Conservation (phyloP, 2,888 invertebrate species). For the Pammene aurita region DNA sequence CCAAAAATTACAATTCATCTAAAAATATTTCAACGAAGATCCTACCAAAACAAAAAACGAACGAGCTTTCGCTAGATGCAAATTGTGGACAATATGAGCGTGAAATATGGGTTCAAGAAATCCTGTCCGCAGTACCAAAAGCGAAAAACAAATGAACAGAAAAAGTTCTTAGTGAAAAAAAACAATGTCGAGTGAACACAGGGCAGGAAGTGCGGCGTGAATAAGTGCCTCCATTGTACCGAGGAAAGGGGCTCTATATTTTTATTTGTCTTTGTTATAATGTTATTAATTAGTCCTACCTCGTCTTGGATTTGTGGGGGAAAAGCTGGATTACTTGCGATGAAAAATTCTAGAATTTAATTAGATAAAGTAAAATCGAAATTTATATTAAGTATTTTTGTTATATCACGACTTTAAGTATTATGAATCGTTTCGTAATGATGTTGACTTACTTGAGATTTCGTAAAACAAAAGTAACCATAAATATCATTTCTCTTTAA, state of each 20-base stretch:
- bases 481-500: too few species aligned
- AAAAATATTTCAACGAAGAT: conserved; percentile 35
- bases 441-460: too few species aligned
- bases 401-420: too few species aligned
- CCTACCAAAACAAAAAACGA: conserved; percentile 35
- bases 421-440: too few species aligned
- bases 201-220: conserved; percentile 78
- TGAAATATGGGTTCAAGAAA: conserved; percentile 83
- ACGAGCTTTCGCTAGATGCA: conserved; percentile 53
- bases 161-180: conserved; percentile 65
- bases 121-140: conserved; percentile 73
- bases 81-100: conserved; percentile 79
- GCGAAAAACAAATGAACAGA: conserved; percentile 77
- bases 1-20: conserved; percentile 14
- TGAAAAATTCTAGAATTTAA: not conserved
- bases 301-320: conserved; percentile 27
- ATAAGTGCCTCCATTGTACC: conserved; percentile 71
- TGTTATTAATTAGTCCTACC: conserved; percentile 38
- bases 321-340: conserved; percentile 47
- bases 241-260: conserved; percentile 50
- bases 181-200: conserved; percentile 67
- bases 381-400: too few species aligned
- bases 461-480: too few species aligned
- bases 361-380: not conserved
- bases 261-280: conserved; percentile 48